These are phyloP conservation scores for Crocodylus rhombifer DNA, from an alignment of 2,797 vertebrate species.

Conservation along the genomic window DNA sequence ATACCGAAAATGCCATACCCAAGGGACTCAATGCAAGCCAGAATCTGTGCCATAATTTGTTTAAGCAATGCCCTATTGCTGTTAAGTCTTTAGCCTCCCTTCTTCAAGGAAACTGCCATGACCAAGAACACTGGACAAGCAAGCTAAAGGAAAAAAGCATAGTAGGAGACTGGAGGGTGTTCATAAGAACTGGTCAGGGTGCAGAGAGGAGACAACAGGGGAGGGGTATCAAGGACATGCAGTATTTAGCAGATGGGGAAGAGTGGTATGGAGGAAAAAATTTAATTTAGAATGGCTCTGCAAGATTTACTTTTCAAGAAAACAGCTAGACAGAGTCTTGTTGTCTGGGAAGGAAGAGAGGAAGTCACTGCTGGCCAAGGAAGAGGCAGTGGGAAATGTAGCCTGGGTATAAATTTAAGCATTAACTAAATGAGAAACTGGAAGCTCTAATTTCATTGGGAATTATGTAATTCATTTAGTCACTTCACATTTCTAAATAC, in stretches of 20 bases:
- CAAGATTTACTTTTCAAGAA: constrained; percentile 39
- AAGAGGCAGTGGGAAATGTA: neutral
- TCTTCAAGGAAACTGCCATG: neutral
- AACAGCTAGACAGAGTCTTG: neutral
- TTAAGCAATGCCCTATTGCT: neutral
- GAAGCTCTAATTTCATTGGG: constrained; percentile 23
- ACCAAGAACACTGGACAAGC: neutral
- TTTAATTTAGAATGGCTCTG: constrained; percentile 18
- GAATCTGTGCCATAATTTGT: neutral
- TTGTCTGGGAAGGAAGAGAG: neutral
- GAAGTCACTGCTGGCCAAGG: neutral
- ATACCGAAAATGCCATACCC: neutral
- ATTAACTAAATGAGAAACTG: constrained; percentile 18
- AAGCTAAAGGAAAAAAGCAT: neutral
- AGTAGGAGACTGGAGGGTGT: neutral
- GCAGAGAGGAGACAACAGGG: neutral
- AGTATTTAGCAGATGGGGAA: constrained; percentile 21
- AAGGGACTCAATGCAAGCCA: neutral
- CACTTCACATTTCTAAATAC: constrained; percentile 12
- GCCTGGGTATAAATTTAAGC: constrained; percentile 7
- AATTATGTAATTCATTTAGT: constrained; percentile 25
- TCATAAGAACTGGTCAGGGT: neutral
- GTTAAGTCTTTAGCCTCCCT: neutral
- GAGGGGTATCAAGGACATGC: constrained; percentile 26
- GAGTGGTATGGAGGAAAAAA: neutral